These are phyloP conservation scores for Melanogrammus aeglefinus DNA, from an alignment of 2,797 vertebrate genomes.

Conservation along the genomic window DNA sequence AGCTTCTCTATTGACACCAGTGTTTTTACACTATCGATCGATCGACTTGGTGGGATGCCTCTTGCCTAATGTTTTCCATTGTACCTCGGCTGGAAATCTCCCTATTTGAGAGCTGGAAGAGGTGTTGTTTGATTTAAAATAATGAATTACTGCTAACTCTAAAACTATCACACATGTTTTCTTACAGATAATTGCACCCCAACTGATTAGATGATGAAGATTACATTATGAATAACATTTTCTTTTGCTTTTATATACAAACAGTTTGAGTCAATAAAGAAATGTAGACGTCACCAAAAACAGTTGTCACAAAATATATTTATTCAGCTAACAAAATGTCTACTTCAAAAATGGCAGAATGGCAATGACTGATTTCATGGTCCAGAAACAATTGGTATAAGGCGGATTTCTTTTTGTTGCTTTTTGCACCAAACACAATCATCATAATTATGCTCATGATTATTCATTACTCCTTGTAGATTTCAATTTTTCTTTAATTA, in stretches of 20 bases:
- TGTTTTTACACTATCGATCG: background rate
- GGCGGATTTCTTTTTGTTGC: constrained; percentile 30
- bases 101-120: background rate
- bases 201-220: background rate
- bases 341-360: constrained; percentile 58
- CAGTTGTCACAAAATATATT: constrained; percentile 69
- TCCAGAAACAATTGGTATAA: constrained; percentile 47
- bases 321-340: constrained; percentile 65
- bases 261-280: background rate
- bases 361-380: constrained; percentile 41
- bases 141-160: background rate
- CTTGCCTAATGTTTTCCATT: background rate
- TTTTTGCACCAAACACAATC: constrained; percentile 36
- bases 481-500: background rate
- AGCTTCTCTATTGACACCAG: background rate
- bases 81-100: background rate
- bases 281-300: constrained; percentile 2
- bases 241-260: background rate
- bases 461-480: background rate
- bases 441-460: background rate
- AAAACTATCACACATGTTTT: background rate
- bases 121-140: background rate
- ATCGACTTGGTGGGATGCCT: background rate
- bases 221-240: background rate
- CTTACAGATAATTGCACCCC: background rate